Evolutionary conservation across 2,113 vertebrate species (phyloP), one percentile per base, ranked within the genome.

Genomic region (Paradoxurus hermaphroditus): DNA sequence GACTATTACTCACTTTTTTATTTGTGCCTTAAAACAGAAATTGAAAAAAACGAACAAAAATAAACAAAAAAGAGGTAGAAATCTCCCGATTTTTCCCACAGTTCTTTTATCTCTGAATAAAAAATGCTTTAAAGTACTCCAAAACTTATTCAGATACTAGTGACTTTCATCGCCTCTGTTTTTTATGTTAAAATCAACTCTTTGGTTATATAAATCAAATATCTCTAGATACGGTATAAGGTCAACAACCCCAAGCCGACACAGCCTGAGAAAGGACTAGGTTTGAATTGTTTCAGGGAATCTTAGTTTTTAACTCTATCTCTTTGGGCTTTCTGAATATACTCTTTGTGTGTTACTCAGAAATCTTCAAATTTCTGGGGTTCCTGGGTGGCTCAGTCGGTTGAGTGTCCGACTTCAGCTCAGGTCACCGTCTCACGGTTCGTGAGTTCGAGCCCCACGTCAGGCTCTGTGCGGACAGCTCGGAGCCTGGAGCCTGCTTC

Each of bases 161-260:
- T 87, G 75, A 81, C 18, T 51, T 70, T 65, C 19, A 39, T 29
- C 73, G 15, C 12, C 11, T 51, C 31, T 92, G 21, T 23, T 86
- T 96, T 96, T 70, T 29, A 44, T 44, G 81, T 68, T 91, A 87
- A 87, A 89, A 49, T 95, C 12, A 96, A 49, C 84, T 87, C 73
- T 77, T 6, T 44, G 10, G 36, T 25, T 29, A 29, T 49, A 88
- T 3, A n/a, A 95, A 65, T 87, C 63, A 87, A 65, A 59, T 4
- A 21, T 75, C 23, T 81, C 36, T 41, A 59, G 36, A 67, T 62
- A 44, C 39, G 29, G 56, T 63, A 10, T 25, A 70, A 85, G 56
- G 49, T 84, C 53, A n/a, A 56, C 16, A 77, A 44, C 19, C 23
- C 4, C 39, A 86, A 46, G 2, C 78, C 36, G 77, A 39, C 4